Percentiles rank a stretch among this genome's conserved stretches.
phyloP scores from a whole-genome alignment of 1,140 invertebrate genomes.

The Aleiodes sp. region DNA sequence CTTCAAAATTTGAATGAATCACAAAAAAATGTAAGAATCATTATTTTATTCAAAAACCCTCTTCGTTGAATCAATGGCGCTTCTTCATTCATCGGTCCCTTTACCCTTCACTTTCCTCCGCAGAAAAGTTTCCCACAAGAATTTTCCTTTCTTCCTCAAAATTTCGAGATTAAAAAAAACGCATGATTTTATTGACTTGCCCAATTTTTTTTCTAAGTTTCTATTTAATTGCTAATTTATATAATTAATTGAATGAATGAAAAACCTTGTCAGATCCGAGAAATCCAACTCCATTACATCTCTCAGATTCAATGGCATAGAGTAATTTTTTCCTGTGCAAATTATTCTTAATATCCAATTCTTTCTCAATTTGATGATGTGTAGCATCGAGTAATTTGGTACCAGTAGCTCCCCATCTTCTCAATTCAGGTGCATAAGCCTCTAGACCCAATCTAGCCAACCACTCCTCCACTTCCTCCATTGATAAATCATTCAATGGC shows the following conservation, averaged over 20 bases:
- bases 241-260: neutral
- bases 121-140: too few relatives aligned
- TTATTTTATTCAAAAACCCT: too few relatives aligned
- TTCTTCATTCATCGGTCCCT: too few relatives aligned
- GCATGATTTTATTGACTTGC: too few relatives aligned
- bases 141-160: too few relatives aligned
- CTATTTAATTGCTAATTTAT: neutral
- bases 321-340: slow-evolving; percentile 93
- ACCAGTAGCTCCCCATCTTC: slow-evolving; percentile 83
- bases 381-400: slow-evolving; percentile 83
- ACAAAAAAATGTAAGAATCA: too few relatives aligned
- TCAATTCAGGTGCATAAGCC: slow-evolving; percentile 81
- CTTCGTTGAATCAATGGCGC: too few relatives aligned
- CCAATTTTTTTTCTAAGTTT: neutral
- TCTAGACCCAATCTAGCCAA: slow-evolving; percentile 86
- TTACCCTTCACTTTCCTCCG: too few relatives aligned
- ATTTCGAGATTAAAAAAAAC: too few relatives aligned
- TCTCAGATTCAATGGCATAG: slow-evolving; percentile 76
- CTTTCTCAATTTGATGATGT: slow-evolving; percentile 88
- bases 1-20: too few relatives aligned
- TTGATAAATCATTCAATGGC: slow-evolving; percentile 80
- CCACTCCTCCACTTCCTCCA: slow-evolving; percentile 89
- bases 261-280: slow-evolving; percentile 59
- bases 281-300: slow-evolving; percentile 62
- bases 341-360: slow-evolving; percentile 83